Evolutionary conservation across 2,888 invertebrate genomes (phyloP), one percentile per base, ranked within the genome.

Genomic region (Philhelius pedissequus): DNA sequence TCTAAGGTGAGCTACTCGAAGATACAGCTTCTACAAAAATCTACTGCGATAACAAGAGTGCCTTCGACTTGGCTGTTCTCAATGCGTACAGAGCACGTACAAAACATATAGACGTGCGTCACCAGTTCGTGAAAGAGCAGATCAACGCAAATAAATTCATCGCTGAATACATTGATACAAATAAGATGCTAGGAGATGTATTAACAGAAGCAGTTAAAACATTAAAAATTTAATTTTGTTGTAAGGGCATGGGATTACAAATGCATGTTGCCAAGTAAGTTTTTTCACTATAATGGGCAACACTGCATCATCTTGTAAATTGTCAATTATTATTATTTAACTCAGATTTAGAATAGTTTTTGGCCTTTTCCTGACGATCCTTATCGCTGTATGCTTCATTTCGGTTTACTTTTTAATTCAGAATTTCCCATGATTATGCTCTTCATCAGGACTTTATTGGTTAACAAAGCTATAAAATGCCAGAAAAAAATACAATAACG

Each of bases 251-350:
- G 50, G 25, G 20, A 25, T 48, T 48, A 25, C 22, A 48, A 25
- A 6, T 50, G 25, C 50, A 50, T 13, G n/a, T 40, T 40, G 40
- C 40, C 15, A 40, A 40, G 40, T 40, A 40, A 40, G 40, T 50
- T 50, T 25, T 50, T 22, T 20, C 20, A 50, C n/a, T 50, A 25
- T 50, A 50, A 50, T 27, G 27, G 27, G 87, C n/a, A n/a, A n/a
- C n/a, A n/a, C n/a, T n/a, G n/a, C n/a, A n/a, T n/a, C n/a, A n/a
- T n/a, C n/a, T n/a, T n/a, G n/a, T n/a, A n/a, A n/a, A n/a, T n/a
- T n/a, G n/a, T n/a, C n/a, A n/a, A n/a, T n/a, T n/a, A n/a, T n/a
- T n/a, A n/a, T n/a, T n/a, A n/a, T n/a, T n/a, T n/a, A n/a, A n/a
- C n/a, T n/a, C n/a, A n/a, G n/a, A n/a, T n/a, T n/a, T n/a, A n/a